A percentile compares a stretch with the other conserved stretches of the same genome.
Conservation (phyloP, 2,797 vertebrate genomes). For the Hippoglossus hippoglossus region DNA sequence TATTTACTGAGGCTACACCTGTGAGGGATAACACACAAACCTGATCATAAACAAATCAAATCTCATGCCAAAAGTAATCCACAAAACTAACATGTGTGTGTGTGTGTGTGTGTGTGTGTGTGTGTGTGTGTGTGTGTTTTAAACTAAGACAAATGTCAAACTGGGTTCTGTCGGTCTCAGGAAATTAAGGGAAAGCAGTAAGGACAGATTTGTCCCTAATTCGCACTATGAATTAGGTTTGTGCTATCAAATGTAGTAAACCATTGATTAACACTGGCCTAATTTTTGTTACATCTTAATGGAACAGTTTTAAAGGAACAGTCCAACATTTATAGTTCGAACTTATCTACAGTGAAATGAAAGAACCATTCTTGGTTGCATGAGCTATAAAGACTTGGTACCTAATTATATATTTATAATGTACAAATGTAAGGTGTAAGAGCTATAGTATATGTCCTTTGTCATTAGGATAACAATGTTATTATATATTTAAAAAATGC, state of each 20-base stretch:
- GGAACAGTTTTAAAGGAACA: not conserved
- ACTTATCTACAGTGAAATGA: not conserved
- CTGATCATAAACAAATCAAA: conserved; percentile 56
- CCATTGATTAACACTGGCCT: conserved; percentile 25
- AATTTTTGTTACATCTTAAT: conserved; percentile 11
- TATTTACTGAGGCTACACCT: conserved; percentile 66
- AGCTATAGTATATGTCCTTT: no score
- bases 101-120: conserved; percentile 4
- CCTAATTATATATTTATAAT: no score
- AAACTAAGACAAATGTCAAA: conserved; percentile 1
- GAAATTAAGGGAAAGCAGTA: conserved; percentile 17
- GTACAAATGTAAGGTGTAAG: no score
- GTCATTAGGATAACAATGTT: not conserved
- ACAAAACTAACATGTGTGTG: conserved; percentile 24
- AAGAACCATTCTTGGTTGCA: not conserved
- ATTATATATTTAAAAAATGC: no score
- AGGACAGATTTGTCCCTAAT: conserved; percentile 33
- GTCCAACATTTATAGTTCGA: not conserved
- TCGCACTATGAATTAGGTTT: conserved; percentile 14
- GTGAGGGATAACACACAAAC: conserved; percentile 60
- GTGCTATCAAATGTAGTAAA: conserved; percentile 20
- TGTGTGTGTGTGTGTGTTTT: not conserved
- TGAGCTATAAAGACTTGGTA: no score
- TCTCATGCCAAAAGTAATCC: conserved; percentile 24
- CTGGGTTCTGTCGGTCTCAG: conserved; percentile 8